phyloP scores from a whole-genome alignment of 2,797 vertebrate species.

The Sciurus vulgaris region DNA sequence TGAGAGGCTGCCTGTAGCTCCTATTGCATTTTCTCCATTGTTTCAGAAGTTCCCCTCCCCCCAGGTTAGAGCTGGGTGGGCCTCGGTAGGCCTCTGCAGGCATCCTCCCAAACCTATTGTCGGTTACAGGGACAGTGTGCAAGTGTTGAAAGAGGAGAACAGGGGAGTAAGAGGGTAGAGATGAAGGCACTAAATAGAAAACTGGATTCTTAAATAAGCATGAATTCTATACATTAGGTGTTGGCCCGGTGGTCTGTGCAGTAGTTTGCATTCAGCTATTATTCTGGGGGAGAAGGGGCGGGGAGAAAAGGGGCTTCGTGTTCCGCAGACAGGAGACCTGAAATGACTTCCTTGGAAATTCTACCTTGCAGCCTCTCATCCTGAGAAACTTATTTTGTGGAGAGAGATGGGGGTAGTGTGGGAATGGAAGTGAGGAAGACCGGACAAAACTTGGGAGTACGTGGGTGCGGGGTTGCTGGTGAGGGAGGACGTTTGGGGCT shows the following conservation, averaged over 20 bases:
- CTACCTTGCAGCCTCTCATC: constrained; percentile 7
- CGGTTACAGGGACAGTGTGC: not conserved
- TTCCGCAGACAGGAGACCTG: not conserved
- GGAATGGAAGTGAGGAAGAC: not conserved
- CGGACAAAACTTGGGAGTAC: constrained; percentile 39
- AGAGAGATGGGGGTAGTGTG: not conserved
- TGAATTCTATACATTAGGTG: constrained; percentile 26
- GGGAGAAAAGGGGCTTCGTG: constrained; percentile 5
- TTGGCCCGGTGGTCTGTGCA: not conserved
- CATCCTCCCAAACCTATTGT: not conserved
- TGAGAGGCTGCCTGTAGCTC: not conserved
- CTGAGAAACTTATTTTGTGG: constrained; percentile 66
- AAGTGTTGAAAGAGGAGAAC: not conserved
- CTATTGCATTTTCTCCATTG: constrained; percentile 56
- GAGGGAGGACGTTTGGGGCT: not conserved
- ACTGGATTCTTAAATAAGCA: constrained; percentile 24
- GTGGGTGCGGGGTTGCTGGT: not conserved
- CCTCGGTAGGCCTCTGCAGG: not conserved
- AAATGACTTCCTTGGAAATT: constrained; percentile 64
- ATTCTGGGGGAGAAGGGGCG: not conserved
- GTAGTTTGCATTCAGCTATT: constrained; percentile 40
- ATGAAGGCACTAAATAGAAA: not conserved
- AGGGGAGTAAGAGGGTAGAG: not conserved
- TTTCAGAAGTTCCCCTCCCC: constrained; percentile 56
- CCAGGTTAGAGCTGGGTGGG: constrained; percentile 53